Evolutionary conservation across 2,888 invertebrate species (phyloP), one percentile per base, ranked within the genome.

Genomic region (Drosophila flavopinicola): DNA sequence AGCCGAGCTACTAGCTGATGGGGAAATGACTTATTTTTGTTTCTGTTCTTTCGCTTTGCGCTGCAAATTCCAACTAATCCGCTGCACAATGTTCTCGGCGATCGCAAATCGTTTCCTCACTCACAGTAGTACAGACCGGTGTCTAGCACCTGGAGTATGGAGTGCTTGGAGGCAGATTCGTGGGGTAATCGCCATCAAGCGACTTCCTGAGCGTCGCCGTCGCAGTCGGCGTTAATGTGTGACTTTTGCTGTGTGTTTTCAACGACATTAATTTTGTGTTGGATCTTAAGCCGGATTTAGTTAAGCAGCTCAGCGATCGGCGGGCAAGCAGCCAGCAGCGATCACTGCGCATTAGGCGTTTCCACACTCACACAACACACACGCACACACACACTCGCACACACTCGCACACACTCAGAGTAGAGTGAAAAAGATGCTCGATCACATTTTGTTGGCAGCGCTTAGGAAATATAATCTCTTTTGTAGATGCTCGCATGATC

Each of bases 271-370:
- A 90, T 88, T 88, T 88, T 83, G 87, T 88, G 88, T 90, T 88
- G 88, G 89, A 82, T 88, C 85, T 88, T 90, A 90, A 90, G 91
- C 90, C 91, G 90, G 90, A 90, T 90, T 90, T 89, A 90, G 90
- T 90, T 90, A 90, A 90, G 90, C 91, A 89, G 90, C 90, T 90
- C 90, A 90, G 68, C 87, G 82, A 85, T 66, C 79, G 85, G 60
- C 56, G 37, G 30, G 53, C 52, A 58, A 57, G 74, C 70, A 61
- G 66, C 42, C n/a, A 33, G 49, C 35, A 56, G 45, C 76, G 68
- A 61, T 68, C 73, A 61, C 60, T 58, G 75, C 66, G 78, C 79
- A 83, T 77, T 85, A 73, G 56, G 65, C 69, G 48, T 66, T 76
- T 67, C 71, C 71, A 75, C 69, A 45, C 48, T 17, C 65, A 41